Conservation (phyloP, 2,888 invertebrate species). For the Artemia sinica region DNA sequence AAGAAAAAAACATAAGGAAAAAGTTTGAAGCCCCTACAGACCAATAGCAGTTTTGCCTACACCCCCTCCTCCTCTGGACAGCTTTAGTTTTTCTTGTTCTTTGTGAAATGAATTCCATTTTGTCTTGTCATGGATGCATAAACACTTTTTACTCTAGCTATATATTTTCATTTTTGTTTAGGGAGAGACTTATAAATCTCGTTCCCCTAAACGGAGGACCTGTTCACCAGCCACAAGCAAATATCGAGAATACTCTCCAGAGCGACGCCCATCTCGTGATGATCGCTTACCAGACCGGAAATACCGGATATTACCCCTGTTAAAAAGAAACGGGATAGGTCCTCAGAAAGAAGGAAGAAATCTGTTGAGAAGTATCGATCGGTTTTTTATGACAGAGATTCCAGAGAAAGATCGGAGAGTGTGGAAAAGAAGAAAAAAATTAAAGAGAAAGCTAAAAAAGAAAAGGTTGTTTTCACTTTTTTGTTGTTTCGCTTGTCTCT, state of each 20-base stretch:
- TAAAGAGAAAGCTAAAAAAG: constrained; percentile 3
- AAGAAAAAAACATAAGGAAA: no score
- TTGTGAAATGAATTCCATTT: no score
- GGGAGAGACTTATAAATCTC: no score
- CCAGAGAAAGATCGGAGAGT: not conserved
- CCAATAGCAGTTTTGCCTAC: no score
- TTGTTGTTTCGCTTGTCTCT: no score
- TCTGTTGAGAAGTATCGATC: not conserved
- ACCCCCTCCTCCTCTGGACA: no score
- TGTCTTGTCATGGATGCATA: no score
- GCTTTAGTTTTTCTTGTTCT: no score
- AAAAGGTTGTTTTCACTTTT: not conserved
- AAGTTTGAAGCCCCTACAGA: no score
- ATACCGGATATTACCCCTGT: not conserved
- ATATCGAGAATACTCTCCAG: not conserved
- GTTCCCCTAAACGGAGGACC: not conserved
- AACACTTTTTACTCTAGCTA: no score
- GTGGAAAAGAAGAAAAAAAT: not conserved
- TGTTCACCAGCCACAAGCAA: not conserved
- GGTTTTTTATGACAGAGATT: not conserved
- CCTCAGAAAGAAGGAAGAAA: not conserved
- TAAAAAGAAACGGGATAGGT: constrained; percentile 6
- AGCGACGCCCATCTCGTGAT: not conserved
- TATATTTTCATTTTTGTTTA: no score
- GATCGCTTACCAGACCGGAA: not conserved